Evolutionary conservation across 2,797 vertebrate species (phyloP).

Genomic region (Rhynchotus rufescens): DNA sequence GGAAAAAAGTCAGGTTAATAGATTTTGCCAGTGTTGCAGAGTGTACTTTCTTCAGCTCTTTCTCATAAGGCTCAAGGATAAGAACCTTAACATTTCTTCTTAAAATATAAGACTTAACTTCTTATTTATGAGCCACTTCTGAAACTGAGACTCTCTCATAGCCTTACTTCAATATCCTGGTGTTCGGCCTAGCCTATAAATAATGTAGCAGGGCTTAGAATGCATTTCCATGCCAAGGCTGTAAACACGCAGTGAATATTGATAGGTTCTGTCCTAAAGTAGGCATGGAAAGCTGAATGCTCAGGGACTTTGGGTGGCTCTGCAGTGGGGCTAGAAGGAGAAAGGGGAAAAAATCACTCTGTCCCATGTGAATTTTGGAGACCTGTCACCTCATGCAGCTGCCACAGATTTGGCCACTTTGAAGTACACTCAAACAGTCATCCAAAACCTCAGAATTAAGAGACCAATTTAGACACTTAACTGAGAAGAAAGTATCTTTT

Average conservation of each 20-base stretch:
- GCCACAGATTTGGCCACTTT: neutral
- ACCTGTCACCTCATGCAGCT: neutral
- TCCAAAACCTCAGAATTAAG: neutral
- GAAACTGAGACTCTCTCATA: slow-evolving; percentile 25
- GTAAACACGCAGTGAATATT: slow-evolving; percentile 14
- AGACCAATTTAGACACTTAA: neutral
- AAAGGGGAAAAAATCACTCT: neutral
- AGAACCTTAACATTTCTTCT: neutral
- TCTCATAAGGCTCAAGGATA: slow-evolving; percentile 44
- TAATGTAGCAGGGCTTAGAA: slow-evolving; percentile 7
- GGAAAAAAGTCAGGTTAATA: neutral
- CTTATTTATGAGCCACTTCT: slow-evolving; percentile 69
- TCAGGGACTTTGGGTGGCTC: accelerated
- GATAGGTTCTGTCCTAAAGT: neutral
- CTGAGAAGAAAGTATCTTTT: neutral
- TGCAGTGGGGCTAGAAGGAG: neutral
- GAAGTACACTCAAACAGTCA: neutral
- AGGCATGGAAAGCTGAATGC: neutral
- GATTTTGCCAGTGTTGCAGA: neutral
- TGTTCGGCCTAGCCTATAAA: slow-evolving; percentile 56
- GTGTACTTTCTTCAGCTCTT: slow-evolving; percentile 40
- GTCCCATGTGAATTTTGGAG: neutral
- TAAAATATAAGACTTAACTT: slow-evolving; percentile 52
- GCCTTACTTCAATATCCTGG: slow-evolving; percentile 7
- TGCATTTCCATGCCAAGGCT: slow-evolving; percentile 17